A percentile compares a stretch with the other conserved stretches of the same genome.
phyloP scores from a whole-genome alignment of 2,888 invertebrate genomes.

The Creontiades dilutus region DNA sequence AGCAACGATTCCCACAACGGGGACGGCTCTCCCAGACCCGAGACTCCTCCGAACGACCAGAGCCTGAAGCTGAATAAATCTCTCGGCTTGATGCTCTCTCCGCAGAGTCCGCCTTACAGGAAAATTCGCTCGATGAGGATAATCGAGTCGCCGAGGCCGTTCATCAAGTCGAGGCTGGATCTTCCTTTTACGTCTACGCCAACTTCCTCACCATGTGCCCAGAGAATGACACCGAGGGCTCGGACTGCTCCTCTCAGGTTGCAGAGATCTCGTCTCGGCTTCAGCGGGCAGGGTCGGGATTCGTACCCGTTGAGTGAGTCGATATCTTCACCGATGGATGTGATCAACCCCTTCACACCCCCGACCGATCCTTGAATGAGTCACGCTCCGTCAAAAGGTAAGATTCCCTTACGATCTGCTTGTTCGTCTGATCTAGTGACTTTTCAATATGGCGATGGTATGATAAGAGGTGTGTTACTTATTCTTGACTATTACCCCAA shows the following conservation, averaged over 20 bases:
- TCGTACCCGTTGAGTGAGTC: constrained; percentile 30
- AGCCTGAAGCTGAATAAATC: constrained; percentile 71
- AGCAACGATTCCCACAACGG: constrained; percentile 41
- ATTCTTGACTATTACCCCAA: no score
- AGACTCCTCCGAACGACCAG: constrained; percentile 74
- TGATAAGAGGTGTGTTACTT: no score
- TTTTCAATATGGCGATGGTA: no score
- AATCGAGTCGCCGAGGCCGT: constrained; percentile 72
- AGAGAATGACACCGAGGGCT: constrained; percentile 48
- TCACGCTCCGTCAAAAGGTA: constrained; percentile 8
- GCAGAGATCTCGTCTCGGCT: not conserved
- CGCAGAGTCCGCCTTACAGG: constrained; percentile 74
- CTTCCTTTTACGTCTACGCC: constrained; percentile 71
- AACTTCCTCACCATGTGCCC: constrained; percentile 64
- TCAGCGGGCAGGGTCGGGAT: not conserved
- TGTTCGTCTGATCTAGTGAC: no score
- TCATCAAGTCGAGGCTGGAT: constrained; percentile 67
- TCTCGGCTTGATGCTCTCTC: constrained; percentile 73
- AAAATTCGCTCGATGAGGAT: constrained; percentile 73
- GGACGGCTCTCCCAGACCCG: constrained; percentile 56
- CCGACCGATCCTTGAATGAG: not conserved
- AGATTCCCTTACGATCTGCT: not conserved
- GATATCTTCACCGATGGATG: constrained; percentile 46
- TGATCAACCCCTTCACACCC: constrained; percentile 64
- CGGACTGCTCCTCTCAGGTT: constrained; percentile 46